Conservation (phyloP, 2,113 vertebrate species). For the Ochotona princeps region DNA sequence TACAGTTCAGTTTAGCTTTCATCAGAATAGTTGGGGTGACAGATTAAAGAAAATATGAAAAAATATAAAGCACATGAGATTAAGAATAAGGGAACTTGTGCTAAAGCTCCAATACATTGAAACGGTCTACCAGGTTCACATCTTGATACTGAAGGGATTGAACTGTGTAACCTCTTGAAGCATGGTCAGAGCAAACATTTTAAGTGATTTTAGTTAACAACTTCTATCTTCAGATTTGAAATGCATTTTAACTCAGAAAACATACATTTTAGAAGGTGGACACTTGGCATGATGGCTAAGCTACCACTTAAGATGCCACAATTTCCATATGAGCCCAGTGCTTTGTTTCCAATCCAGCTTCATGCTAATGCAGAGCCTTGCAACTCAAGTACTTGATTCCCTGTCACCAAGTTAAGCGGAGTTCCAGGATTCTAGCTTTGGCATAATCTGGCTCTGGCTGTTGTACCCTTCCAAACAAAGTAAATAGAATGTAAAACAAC, state of each 20-base stretch:
- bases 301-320: too few species aligned
- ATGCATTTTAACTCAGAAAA: slow-evolving; percentile 30
- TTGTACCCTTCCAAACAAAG: too few species aligned
- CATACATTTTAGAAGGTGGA: background rate
- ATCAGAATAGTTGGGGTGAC: background rate
- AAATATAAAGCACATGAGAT: background rate
- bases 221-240: slow-evolving; percentile 8
- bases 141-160: background rate
- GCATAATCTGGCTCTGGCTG: too few species aligned
- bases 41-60: slow-evolving; percentile 4
- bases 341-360: too few species aligned
- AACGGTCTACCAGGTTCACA: background rate
- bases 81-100: background rate
- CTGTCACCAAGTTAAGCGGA: too few species aligned
- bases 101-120: background rate
- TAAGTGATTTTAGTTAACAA: slow-evolving; percentile 13
- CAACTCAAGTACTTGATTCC: too few species aligned
- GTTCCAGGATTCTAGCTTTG: too few species aligned
- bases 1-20: slow-evolving; percentile 1
- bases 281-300: too few species aligned
- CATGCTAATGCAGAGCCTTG: too few species aligned
- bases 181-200: background rate
- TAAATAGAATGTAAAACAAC: too few species aligned
- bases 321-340: too few species aligned
- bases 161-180: background rate